Conservation (phyloP, 2,797 vertebrate species). For the Phrynocephalus forsythii region DNA sequence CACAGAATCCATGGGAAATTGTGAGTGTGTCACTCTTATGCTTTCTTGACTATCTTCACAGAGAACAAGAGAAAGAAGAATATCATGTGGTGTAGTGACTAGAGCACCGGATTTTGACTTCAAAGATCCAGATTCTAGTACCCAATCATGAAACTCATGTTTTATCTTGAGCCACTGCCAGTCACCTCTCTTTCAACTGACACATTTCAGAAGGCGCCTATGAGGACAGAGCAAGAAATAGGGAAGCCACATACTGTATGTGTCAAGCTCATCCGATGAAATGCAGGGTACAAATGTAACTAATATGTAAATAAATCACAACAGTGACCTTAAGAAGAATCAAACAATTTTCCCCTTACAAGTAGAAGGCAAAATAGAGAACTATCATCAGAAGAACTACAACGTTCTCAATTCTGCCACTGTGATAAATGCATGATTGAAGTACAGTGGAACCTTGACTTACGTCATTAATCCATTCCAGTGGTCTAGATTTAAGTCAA, state of each 20-base stretch:
- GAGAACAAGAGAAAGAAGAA: no score
- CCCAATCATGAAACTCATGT: neutral
- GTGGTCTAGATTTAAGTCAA: no score
- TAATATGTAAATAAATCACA: neutral
- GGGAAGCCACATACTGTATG: no score
- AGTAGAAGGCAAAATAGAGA: neutral
- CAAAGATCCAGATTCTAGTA: neutral
- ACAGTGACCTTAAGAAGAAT: neutral
- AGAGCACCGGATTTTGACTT: neutral
- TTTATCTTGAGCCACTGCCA: neutral
- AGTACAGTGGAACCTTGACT: no score
- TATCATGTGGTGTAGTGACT: no score
- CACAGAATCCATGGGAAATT: no score
- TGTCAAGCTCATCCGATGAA: neutral
- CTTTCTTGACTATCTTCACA: no score
- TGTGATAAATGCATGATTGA: neutral
- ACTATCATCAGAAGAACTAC: neutral
- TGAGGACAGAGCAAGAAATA: neutral
- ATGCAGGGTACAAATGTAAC: neutral
- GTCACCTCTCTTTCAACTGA: neutral
- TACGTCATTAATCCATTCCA: no score
- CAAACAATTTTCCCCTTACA: neutral
- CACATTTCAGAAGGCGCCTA: neutral
- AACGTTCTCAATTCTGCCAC: neutral
- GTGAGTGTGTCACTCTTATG: no score